phyloP scores from a whole-genome alignment of 1,140 invertebrate species.

The Brachionus calyciflorus region DNA sequence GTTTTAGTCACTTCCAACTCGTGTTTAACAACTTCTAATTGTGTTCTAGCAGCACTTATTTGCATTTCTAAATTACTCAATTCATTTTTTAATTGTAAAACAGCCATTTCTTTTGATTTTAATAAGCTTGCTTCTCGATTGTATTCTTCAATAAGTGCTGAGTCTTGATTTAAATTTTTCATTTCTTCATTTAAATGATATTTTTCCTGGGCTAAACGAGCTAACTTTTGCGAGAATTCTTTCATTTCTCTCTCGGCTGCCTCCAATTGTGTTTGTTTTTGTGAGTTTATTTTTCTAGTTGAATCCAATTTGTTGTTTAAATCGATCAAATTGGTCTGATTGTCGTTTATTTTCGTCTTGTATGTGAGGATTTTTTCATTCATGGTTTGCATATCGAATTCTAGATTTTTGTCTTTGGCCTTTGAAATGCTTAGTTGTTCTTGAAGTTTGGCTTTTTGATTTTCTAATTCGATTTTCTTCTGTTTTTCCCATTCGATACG shows the following conservation, averaged over 20 bases:
- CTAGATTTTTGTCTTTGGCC: slow-evolving; percentile 64
- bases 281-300: background rate
- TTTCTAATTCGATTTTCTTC: slow-evolving; percentile 79
- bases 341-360: slow-evolving; percentile 78
- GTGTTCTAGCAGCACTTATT: slow-evolving; percentile 67
- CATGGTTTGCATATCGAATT: slow-evolving; percentile 77
- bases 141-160: background rate
- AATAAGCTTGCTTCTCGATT: background rate
- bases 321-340: slow-evolving; percentile 90
- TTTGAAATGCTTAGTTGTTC: slow-evolving; percentile 56
- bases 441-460: slow-evolving; percentile 65
- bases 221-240: slow-evolving; percentile 50
- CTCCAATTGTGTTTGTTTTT: slow-evolving; percentile 80
- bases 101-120: background rate
- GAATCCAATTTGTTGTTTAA: slow-evolving; percentile 81
- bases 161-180: slow-evolving; percentile 33
- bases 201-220: slow-evolving; percentile 33
- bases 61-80: slow-evolving; percentile 11
- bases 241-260: slow-evolving; percentile 70
- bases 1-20: slow-evolving; percentile 52
- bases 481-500: slow-evolving; percentile 94
- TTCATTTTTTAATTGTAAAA: background rate
- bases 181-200: slow-evolving; percentile 34
- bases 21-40: slow-evolving; percentile 66
- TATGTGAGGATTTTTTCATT: slow-evolving; percentile 83